Conservation (phyloP, 2,113 vertebrate genomes). For the Oreochromis spilurus region DNA sequence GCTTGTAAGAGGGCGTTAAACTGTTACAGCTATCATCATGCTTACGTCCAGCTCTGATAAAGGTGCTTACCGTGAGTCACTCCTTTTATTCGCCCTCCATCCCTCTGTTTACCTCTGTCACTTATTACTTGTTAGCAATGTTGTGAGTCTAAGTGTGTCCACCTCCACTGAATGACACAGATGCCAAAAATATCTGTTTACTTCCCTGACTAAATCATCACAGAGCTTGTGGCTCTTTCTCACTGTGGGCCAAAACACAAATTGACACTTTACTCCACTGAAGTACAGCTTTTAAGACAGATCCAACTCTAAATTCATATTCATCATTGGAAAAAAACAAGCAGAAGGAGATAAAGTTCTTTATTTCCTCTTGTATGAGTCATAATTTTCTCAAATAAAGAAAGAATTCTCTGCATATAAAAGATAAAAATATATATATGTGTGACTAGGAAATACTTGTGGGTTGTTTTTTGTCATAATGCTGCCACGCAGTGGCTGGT, state of each 20-base stretch:
- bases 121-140: not conserved
- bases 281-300: not conserved
- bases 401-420: conserved; percentile 68
- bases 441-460: conserved; percentile 53
- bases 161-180: conserved; percentile 23
- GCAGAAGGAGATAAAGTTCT: conserved; percentile 55
- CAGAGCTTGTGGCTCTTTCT: not conserved
- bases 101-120: conserved; percentile 45
- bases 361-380: conserved; percentile 59
- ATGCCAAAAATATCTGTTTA: not conserved
- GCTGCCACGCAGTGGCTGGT: conserved; percentile 75
- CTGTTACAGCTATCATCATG: conserved; percentile 25
- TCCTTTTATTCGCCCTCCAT: conserved; percentile 9
- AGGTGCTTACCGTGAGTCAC: conserved; percentile 52
- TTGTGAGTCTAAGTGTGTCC: not conserved
- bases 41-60: conserved; percentile 48
- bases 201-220: not conserved
- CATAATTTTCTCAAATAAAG: conserved; percentile 70
- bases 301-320: not conserved
- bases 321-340: not conserved
- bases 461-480: conserved; percentile 53
- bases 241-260: not conserved
- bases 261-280: not conserved
- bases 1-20: not conserved
- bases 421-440: conserved; percentile 65